A percentile compares a stretch with the other conserved stretches of the same genome.
Conservation (phyloP, 2,888 invertebrate genomes). For the Synergus laeviventris region DNA sequence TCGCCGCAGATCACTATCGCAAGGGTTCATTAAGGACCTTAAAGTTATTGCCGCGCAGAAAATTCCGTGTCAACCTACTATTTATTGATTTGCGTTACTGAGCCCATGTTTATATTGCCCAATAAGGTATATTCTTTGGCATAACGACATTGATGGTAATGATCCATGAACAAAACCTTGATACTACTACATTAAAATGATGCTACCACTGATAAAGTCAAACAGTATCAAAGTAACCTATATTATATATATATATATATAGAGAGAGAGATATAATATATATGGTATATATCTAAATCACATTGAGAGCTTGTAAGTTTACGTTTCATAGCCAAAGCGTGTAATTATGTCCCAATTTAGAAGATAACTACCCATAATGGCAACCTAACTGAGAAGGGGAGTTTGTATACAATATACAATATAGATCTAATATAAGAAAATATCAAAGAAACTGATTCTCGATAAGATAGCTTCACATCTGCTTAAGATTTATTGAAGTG, state of each 20-base stretch:
- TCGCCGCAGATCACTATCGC: conserved; percentile 3
- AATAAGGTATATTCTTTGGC: conserved; percentile 57
- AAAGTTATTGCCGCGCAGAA: background rate
- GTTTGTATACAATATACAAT: background rate
- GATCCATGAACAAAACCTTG: conserved; percentile 55
- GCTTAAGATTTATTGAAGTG: background rate
- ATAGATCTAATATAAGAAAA: conserved; percentile 1
- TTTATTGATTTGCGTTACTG: conserved; percentile 53
- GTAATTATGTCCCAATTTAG: conserved; percentile 3
- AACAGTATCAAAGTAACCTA: background rate
- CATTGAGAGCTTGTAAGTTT: background rate
- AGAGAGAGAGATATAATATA: too few relatives aligned
- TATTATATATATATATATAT: too few relatives aligned
- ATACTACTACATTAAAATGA: conserved; percentile 47
- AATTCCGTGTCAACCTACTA: conserved; percentile 19
- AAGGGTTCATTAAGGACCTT: background rate
- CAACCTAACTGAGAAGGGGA: too few relatives aligned
- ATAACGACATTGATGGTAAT: conserved; percentile 66
- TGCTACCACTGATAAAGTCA: conserved; percentile 50
- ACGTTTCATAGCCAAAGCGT: conserved; percentile 19
- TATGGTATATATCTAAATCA: too few relatives aligned
- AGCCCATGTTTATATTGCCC: conserved; percentile 49
- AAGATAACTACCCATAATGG: too few relatives aligned
- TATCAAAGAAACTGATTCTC: background rate
- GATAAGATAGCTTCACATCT: background rate